phyloP scores from a whole-genome alignment of 2,113 vertebrate species.

The Corythaixoides concolor region DNA sequence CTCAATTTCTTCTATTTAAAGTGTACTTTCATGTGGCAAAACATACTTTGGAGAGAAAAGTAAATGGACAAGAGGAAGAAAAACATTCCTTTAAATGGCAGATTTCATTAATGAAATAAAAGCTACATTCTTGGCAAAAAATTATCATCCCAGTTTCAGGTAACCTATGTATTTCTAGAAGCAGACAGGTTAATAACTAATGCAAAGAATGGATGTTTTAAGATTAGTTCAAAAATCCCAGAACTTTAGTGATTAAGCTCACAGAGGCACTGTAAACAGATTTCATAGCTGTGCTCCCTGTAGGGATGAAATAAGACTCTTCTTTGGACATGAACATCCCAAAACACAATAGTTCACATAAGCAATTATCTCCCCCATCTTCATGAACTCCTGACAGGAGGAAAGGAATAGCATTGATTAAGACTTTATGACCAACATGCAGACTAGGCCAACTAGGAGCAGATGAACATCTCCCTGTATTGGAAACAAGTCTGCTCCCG shows the following conservation, averaged over 20 bases:
- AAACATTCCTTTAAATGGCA: not conserved
- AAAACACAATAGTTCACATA: not conserved
- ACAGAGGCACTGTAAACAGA: not conserved
- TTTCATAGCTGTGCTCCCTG: not conserved
- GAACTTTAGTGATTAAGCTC: not conserved
- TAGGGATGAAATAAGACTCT: not conserved
- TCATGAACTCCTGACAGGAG: not conserved
- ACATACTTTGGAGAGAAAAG: not conserved
- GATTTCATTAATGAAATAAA: not conserved
- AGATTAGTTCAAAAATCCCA: not conserved
- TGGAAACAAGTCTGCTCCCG: not conserved
- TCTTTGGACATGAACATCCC: not conserved
- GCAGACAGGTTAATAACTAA: not conserved
- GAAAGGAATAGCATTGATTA: not conserved
- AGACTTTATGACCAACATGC: not conserved
- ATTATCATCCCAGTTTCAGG: not conserved
- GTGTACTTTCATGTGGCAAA: not conserved
- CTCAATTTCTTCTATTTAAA: not conserved
- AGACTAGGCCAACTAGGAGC: not conserved
- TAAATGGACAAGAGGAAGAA: not conserved
- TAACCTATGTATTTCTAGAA: not conserved
- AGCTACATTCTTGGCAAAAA: not conserved
- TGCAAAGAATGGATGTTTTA: not conserved
- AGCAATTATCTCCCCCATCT: not conserved
- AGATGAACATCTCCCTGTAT: not conserved